phyloP scores from a whole-genome alignment of 2,797 vertebrate genomes.

The Mycteria americana region DNA sequence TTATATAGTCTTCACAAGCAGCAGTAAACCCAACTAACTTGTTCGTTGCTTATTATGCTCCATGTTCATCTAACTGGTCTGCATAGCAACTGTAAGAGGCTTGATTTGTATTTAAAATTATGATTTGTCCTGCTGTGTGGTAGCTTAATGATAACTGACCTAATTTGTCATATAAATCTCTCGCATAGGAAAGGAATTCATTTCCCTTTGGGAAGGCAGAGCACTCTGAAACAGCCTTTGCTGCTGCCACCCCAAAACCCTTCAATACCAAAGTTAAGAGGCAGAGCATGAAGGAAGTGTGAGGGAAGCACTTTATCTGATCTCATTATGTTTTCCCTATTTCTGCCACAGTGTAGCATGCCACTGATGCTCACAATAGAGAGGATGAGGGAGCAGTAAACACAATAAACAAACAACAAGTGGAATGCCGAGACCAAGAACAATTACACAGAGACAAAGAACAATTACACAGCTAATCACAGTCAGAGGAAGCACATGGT shows the following conservation, averaged over 20 bases:
- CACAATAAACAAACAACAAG: not conserved
- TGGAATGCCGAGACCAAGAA: not conserved
- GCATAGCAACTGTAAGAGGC: not conserved
- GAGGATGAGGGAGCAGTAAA: not conserved
- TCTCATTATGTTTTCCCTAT: not conserved
- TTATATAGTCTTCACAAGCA: not conserved
- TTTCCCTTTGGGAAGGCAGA: not conserved
- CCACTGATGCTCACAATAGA: not conserved
- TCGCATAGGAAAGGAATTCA: not conserved
- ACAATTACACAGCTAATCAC: not conserved
- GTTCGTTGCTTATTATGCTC: not conserved
- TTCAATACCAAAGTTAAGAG: not conserved
- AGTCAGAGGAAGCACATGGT: not conserved
- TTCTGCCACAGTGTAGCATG: not conserved
- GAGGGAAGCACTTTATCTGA: not conserved
- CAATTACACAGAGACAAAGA: not conserved
- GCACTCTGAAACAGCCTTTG: not conserved
- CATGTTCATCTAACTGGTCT: not conserved
- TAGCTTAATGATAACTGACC: conserved; percentile 47
- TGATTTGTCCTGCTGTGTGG: conserved; percentile 36
- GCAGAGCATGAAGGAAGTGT: not conserved
- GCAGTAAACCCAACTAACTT: not conserved
- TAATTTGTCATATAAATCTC: conserved; percentile 39
- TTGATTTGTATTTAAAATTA: conserved; percentile 54
- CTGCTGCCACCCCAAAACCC: not conserved